Evolutionary conservation across 2,888 invertebrate species (phyloP), one percentile per base, ranked within the genome.

Genomic region (Anoplius nigerrimus): DNA sequence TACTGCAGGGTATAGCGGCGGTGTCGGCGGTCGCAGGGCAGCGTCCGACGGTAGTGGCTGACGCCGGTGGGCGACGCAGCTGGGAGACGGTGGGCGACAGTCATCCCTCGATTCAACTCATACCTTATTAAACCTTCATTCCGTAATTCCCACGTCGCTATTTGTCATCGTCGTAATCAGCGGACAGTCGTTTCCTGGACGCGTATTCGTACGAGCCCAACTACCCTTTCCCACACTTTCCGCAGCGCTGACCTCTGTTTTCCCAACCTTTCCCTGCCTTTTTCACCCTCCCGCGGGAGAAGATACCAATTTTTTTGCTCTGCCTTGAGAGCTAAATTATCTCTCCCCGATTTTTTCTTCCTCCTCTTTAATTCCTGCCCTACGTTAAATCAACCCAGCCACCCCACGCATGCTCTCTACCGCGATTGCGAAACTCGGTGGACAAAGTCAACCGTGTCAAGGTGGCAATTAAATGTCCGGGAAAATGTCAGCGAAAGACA

Each of bases 101-200:
- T 16, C 34, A 54, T 65, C 61, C 71, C 70, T 74, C 48, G 72
- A 75, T 70, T 67, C 74, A 62, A 63, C 79, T 80, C 81, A 78
- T 83, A 82, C 82, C 81, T 84, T 83, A 86, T 86, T 85, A 84
- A 86, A 83, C 79, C 82, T 84, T 85, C 82, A 85, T 84, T 85
- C 84, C 74, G 82, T 81, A 81, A 85, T 82, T 85, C 81, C 79
- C 83, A 74, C 66, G 74, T 66, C 64, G 69, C 73, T 72, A 77
- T 82, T 82, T 75, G 75, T 81, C 75, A 77, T 77, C 75, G 74
- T 21, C 61, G 74, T 76, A 78, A 79, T 80, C 79, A 80, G 67
- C 60, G 74, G 71, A 27, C 64, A 16, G 66, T 68, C 63, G 71
- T 72, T 76, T 72, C 67, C 66, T 48, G 27, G 53, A 66, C 66